Conservation (phyloP, 2,113 vertebrate species). For the Pelobates fuscus region DNA sequence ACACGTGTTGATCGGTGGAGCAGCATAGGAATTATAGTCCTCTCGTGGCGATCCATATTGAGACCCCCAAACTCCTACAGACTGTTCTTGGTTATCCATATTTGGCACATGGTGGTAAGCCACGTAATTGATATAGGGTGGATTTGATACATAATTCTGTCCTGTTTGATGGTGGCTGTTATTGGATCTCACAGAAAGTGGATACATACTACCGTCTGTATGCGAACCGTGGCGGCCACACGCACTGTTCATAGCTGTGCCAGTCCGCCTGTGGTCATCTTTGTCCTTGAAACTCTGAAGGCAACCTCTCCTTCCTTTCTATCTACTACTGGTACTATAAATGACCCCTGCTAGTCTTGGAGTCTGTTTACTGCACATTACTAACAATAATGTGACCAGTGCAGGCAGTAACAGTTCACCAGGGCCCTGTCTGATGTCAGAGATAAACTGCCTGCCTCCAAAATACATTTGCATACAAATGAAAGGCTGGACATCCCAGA, state of each 20-base stretch:
- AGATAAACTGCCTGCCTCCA: slow-evolving; percentile 75
- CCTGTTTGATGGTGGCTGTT: slow-evolving; percentile 74
- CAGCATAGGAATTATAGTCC: slow-evolving; percentile 79
- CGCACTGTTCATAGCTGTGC: slow-evolving; percentile 74
- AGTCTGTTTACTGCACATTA: slow-evolving; percentile 81
- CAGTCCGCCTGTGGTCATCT: slow-evolving; percentile 75
- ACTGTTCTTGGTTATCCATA: slow-evolving; percentile 78
- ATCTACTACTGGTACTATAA: slow-evolving; percentile 63
- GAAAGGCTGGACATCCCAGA: slow-evolving; percentile 68
- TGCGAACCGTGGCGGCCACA: slow-evolving; percentile 86
- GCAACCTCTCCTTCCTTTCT: slow-evolving; percentile 58
- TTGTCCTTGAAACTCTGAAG: slow-evolving; percentile 63
- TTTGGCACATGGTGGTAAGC: slow-evolving; percentile 84
- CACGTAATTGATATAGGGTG: slow-evolving; percentile 84
- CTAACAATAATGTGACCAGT: slow-evolving; percentile 83
- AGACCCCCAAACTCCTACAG: slow-evolving; percentile 75
- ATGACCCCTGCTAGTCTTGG: slow-evolving; percentile 76
- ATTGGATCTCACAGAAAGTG: slow-evolving; percentile 81
- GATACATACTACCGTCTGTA: slow-evolving; percentile 91
- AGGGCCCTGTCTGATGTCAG: slow-evolving; percentile 80
- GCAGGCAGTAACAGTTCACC: slow-evolving; percentile 76
- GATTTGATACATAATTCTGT: slow-evolving; percentile 82
- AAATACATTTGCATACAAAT: slow-evolving; percentile 89
- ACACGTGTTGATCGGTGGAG: slow-evolving; percentile 74
- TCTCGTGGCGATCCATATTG: slow-evolving; percentile 77